Conservation (phyloP, 2,888 invertebrate genomes). For the Halocaridina rubra region DNA sequence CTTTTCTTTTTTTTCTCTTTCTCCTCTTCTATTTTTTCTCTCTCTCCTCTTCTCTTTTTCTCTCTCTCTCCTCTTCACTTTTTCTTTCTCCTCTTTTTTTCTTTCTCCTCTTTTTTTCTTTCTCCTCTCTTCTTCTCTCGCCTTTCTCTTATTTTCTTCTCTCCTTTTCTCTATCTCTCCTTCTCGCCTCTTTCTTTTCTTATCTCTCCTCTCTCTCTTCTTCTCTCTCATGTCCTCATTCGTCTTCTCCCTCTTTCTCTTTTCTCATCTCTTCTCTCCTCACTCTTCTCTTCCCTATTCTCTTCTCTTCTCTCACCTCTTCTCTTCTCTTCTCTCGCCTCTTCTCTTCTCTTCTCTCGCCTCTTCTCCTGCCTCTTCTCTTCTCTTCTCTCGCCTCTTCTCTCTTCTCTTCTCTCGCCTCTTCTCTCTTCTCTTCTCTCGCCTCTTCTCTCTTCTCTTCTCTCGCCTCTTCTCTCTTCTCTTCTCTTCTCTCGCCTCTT, state of each 20-base stretch:
- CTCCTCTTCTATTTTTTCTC: background rate
- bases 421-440: background rate
- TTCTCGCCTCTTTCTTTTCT: background rate
- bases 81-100: background rate
- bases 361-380: background rate
- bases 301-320: background rate
- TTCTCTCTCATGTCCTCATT: background rate
- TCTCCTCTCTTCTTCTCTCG: background rate
- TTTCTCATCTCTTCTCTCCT: background rate
- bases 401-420: background rate
- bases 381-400: background rate
- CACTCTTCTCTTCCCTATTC: background rate
- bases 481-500: background rate
- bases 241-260: background rate
- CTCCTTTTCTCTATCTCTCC: background rate
- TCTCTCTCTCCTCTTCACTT: background rate
- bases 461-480: background rate
- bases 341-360: background rate
- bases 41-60: background rate
- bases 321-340: background rate
- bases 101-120: background rate
- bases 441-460: background rate
- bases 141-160: background rate
- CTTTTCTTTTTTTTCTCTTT: background rate
- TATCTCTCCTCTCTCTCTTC: background rate